Percentiles rank a stretch among this genome's conserved stretches.
Conservation (phyloP, 2,113 vertebrate species). For the Gallinago jamesoni region DNA sequence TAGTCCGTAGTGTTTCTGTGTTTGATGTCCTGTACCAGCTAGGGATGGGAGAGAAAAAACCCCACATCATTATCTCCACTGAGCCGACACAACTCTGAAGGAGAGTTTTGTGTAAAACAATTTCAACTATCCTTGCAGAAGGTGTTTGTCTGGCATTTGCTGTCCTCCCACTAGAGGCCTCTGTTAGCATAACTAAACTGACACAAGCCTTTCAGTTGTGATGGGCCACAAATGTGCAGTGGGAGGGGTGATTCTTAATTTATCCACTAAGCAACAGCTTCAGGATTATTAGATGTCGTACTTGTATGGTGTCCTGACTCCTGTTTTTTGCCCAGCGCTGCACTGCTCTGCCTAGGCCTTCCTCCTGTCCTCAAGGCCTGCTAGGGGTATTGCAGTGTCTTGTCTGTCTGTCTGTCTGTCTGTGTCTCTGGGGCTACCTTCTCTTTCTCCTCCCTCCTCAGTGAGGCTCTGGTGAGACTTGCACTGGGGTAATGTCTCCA, state of each 20-base stretch:
- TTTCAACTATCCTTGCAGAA: background rate
- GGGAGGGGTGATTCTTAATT: background rate
- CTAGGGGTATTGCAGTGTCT: background rate
- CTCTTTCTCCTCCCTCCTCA: background rate
- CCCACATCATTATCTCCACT: background rate
- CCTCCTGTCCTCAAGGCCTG: background rate
- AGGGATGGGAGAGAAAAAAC: background rate
- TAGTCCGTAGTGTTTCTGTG: background rate
- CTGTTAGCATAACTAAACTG: background rate
- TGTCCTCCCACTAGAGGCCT: background rate
- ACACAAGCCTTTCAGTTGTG: background rate
- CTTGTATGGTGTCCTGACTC: rapidly evolving
- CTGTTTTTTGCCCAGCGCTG: background rate
- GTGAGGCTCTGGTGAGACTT: background rate
- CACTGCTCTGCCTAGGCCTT: background rate
- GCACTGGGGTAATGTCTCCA: background rate
- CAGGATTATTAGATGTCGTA: background rate
- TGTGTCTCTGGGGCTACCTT: background rate
- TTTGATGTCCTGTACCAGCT: background rate
- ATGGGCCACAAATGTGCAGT: background rate
- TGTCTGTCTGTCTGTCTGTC: background rate
- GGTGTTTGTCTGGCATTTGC: background rate
- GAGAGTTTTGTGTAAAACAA: background rate
- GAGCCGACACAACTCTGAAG: background rate
- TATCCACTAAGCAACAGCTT: background rate